These are phyloP conservation scores for Plodia interpunctella DNA, from an alignment of 1,140 invertebrate genomes.

Conservation along the genomic window DNA sequence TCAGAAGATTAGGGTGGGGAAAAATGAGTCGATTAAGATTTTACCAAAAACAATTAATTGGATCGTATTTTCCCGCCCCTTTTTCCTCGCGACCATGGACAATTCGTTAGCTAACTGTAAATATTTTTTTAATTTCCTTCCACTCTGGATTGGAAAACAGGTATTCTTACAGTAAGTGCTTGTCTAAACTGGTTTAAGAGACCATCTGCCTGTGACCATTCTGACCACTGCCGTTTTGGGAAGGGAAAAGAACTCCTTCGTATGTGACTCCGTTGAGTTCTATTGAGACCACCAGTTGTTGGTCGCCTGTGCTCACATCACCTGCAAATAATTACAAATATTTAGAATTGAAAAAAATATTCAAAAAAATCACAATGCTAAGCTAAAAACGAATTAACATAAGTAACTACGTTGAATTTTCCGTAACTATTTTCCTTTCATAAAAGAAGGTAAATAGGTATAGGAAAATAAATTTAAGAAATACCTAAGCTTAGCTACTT, in stretches of 20 bases:
- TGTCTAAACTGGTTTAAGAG: slow-evolving; percentile 41
- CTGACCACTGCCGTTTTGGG: slow-evolving; percentile 75
- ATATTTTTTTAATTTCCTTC: slow-evolving; percentile 8
- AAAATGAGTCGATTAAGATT: slow-evolving; percentile 6
- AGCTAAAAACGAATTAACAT: background rate
- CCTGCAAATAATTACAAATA: slow-evolving; percentile 60
- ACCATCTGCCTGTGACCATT: slow-evolving; percentile 72
- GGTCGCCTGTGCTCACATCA: slow-evolving; percentile 85
- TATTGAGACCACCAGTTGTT: slow-evolving; percentile 95
- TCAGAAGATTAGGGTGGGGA: background rate
- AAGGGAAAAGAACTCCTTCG: slow-evolving; percentile 90
- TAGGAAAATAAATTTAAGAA: too few relatives aligned
- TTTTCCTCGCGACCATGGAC: slow-evolving; percentile 14
- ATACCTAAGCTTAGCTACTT: too few relatives aligned
- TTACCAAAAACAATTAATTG: background rate
- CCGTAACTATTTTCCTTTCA: too few relatives aligned
- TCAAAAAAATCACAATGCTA: background rate
- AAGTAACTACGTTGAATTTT: too few relatives aligned
- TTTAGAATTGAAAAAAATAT: too few relatives aligned
- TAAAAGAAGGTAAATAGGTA: too few relatives aligned
- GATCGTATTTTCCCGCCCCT: background rate
- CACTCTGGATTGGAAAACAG: slow-evolving; percentile 17
- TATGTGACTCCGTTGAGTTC: slow-evolving; percentile 96
- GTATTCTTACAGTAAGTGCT: background rate
- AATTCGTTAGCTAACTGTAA: slow-evolving; percentile 11